Evolutionary conservation across 2,797 vertebrate species (phyloP).

Genomic region (Gouania willdenowi): DNA sequence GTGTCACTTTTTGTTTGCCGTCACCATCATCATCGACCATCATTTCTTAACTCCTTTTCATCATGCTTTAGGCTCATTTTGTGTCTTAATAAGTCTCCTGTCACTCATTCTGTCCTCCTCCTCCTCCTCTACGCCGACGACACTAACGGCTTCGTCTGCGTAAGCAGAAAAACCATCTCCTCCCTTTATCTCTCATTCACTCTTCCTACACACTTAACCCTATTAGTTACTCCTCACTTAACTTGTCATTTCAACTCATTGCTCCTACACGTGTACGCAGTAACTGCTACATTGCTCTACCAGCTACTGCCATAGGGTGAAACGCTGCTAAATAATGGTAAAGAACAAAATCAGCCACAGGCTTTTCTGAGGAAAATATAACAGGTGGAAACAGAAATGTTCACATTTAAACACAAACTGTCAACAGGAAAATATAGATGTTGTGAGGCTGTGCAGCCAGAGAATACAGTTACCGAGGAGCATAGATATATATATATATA

Average conservation of each 20-base stretch:
- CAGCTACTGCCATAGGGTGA: neutral
- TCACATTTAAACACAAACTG: too few relatives aligned
- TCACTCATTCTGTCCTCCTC: neutral
- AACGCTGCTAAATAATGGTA: too few relatives aligned
- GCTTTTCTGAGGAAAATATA: too few relatives aligned
- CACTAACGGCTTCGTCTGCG: conserved; percentile 20
- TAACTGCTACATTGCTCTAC: neutral
- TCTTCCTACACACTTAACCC: conserved; percentile 36
- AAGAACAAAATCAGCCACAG: too few relatives aligned
- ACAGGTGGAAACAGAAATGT: too few relatives aligned
- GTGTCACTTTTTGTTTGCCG: neutral
- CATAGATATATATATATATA: too few relatives aligned
- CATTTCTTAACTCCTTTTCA: neutral
- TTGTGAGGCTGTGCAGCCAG: too few relatives aligned
- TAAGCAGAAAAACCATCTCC: conserved; percentile 25
- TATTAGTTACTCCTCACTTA: conserved; percentile 38
- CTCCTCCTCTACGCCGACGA: conserved; percentile 19
- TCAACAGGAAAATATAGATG: too few relatives aligned
- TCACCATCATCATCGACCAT: neutral
- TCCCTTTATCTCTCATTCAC: conserved; percentile 18
- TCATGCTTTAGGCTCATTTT: neutral
- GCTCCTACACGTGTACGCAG: neutral
- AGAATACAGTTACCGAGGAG: too few relatives aligned
- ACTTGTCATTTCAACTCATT: conserved; percentile 31
- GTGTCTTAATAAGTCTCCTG: neutral